Conservation (phyloP, 2,113 vertebrate genomes). For the Alethe diademata region DNA sequence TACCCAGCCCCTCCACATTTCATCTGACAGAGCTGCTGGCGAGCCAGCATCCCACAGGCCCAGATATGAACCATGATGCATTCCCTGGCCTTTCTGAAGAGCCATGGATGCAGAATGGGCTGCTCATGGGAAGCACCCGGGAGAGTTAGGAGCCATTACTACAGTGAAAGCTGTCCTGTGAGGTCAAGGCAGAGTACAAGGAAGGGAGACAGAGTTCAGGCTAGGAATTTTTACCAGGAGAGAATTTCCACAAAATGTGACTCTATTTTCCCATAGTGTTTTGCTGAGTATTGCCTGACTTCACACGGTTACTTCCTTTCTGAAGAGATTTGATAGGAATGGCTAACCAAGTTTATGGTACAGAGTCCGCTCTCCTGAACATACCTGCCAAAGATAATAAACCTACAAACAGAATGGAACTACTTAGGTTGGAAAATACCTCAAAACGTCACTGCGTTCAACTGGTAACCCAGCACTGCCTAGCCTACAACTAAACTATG, state of each 20-base stretch:
- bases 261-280: not conserved
- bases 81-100: not conserved
- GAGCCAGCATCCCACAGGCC: rapidly evolving
- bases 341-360: not conserved
- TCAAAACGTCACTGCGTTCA: rapidly evolving
- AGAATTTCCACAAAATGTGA: not conserved
- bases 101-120: not conserved
- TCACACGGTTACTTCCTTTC: not conserved
- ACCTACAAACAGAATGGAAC: not conserved
- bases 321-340: not conserved
- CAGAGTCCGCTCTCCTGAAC: not conserved
- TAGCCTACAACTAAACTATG: not conserved
- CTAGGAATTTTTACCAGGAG: not conserved
- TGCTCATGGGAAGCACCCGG: not conserved
- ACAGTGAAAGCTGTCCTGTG: not conserved
- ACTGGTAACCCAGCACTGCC: not conserved
- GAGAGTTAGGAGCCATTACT: not conserved
- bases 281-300: not conserved
- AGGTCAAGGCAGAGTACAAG: not conserved
- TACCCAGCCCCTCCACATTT: rapidly evolving
- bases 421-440: not conserved
- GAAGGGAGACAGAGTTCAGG: not conserved
- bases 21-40: not conserved
- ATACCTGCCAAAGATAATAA: not conserved
- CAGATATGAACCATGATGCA: not conserved